phyloP scores from a whole-genome alignment of 2,797 vertebrate genomes.

The Myioborus melanocephalus region DNA sequence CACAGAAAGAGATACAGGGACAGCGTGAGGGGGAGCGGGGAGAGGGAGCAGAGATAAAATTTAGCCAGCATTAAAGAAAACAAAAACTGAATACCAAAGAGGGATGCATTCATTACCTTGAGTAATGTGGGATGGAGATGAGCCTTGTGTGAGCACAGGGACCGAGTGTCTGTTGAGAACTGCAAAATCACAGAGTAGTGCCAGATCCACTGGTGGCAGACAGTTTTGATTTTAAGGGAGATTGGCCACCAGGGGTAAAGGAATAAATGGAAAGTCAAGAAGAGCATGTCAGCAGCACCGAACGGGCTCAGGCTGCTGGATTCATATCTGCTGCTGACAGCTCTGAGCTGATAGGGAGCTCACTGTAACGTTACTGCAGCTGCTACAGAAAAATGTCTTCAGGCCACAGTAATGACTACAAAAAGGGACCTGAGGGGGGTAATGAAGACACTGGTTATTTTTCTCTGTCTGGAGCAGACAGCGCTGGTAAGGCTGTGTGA shows the following conservation, averaged over 20 bases:
- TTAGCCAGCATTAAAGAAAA: not conserved
- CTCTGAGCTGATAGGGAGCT: constrained; percentile 26
- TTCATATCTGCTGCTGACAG: constrained; percentile 46
- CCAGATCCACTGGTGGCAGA: not conserved
- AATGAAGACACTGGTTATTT: constrained; percentile 30
- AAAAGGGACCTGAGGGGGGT: not conserved
- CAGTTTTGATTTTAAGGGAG: constrained; percentile 34
- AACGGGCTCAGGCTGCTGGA: not conserved
- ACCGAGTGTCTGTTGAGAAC: not conserved
- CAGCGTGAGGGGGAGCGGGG: accelerated
- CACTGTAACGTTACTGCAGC: constrained; percentile 6
- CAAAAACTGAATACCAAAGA: not conserved
- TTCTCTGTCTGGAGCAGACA: constrained; percentile 13
- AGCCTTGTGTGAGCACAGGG: accelerated
- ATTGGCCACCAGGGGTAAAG: constrained; percentile 43
- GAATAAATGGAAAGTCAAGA: constrained; percentile 49
- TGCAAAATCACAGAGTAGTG: not conserved
- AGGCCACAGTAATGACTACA: not conserved
- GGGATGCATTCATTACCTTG: not conserved
- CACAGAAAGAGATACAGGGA: not conserved
- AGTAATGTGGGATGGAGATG: not conserved
- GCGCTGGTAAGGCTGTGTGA: not conserved
- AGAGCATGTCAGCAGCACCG: not conserved
- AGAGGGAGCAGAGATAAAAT: constrained; percentile 15
- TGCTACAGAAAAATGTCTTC: constrained; percentile 45